phyloP scores from a whole-genome alignment of 2,888 invertebrate genomes.

The Proisotoma minuta region DNA sequence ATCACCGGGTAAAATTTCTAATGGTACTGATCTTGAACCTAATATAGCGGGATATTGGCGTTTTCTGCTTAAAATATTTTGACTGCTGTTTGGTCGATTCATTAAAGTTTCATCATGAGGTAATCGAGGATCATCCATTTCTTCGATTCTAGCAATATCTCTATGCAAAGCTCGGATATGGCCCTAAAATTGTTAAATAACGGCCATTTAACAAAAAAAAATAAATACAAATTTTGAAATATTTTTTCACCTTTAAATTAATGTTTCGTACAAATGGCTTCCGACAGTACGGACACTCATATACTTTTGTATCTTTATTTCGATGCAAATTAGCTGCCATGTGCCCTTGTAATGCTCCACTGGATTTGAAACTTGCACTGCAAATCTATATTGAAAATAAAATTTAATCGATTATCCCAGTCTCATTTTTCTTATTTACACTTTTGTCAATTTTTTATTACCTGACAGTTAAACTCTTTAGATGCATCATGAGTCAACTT shows the following conservation, averaged over 20 bases:
- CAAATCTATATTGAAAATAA: slow-evolving; percentile 52
- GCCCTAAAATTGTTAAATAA: slow-evolving; percentile 49
- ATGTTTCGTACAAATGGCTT: slow-evolving; percentile 66
- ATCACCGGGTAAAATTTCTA: slow-evolving; percentile 24
- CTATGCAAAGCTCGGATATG: slow-evolving; percentile 66
- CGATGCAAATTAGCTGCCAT: slow-evolving; percentile 56
- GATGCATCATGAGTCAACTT: slow-evolving; percentile 58
- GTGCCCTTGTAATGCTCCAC: slow-evolving; percentile 51
- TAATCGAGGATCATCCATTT: slow-evolving; percentile 44
- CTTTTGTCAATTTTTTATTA: slow-evolving; percentile 21
- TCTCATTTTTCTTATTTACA: not conserved
- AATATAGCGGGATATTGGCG: slow-evolving; percentile 42
- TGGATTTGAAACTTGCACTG: slow-evolving; percentile 55
- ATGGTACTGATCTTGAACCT: slow-evolving; percentile 12
- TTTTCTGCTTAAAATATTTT: slow-evolving; percentile 22
- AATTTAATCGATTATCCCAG: slow-evolving; percentile 1
- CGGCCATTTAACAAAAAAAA: not conserved
- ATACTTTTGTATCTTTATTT: slow-evolving; percentile 49
- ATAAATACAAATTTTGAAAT: slow-evolving; percentile 10
- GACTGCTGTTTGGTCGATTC: slow-evolving; percentile 27
- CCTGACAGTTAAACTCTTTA: slow-evolving; percentile 43
- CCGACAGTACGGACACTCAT: slow-evolving; percentile 68
- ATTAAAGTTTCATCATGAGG: slow-evolving; percentile 37
- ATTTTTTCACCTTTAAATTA: slow-evolving; percentile 58
- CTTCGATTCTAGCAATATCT: slow-evolving; percentile 61